Percentiles rank a stretch among this genome's conserved stretches.
Conservation (phyloP, 2,888 invertebrate genomes). For the Petrolisthes manimaculis region DNA sequence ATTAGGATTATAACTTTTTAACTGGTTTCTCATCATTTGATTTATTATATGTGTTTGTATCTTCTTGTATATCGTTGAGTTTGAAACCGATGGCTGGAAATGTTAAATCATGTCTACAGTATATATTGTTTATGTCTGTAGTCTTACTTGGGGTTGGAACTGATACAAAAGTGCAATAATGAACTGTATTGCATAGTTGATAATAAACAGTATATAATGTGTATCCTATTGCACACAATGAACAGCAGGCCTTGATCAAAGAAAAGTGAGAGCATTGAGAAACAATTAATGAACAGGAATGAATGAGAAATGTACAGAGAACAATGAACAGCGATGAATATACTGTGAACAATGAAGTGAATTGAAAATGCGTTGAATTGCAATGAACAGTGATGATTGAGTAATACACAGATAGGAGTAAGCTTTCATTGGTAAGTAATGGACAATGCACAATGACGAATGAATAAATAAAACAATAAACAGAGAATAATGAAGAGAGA, state of each 20-base stretch:
- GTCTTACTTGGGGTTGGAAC: not conserved
- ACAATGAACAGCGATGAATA: constrained; percentile 11
- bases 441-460: too few relatives aligned
- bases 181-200: not conserved
- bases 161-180: not conserved
- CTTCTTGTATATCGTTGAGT: too few relatives aligned
- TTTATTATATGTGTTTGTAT: too few relatives aligned
- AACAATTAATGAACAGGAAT: not conserved
- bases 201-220: not conserved
- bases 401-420: not conserved
- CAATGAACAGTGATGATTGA: not conserved
- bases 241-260: too few relatives aligned
- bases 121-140: too few relatives aligned
- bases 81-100: too few relatives aligned
- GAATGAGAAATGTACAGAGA: not conserved
- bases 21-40: too few relatives aligned
- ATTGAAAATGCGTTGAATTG: not conserved
- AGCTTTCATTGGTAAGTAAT: too few relatives aligned
- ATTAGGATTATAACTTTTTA: too few relatives aligned
- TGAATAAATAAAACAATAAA: too few relatives aligned
- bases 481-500: too few relatives aligned
- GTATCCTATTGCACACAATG: not conserved
- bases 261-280: not conserved
- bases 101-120: too few relatives aligned
- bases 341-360: not conserved